A percentile compares a stretch with the other conserved stretches of the same genome.
These are phyloP conservation scores for Etheostoma cragini DNA, from an alignment of 2,113 vertebrate genomes.

Conservation along the genomic window DNA sequence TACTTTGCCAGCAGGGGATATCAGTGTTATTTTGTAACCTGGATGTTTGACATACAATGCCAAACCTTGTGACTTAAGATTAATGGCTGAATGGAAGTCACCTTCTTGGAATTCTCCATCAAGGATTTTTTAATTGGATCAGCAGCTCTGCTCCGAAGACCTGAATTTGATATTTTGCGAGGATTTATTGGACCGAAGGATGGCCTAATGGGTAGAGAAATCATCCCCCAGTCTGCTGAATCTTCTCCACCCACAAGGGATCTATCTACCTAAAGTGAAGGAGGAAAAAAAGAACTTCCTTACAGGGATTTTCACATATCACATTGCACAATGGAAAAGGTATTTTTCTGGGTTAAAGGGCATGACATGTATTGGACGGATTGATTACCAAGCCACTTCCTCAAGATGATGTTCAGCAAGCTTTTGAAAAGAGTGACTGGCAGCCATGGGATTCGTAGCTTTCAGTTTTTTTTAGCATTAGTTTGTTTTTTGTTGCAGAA, in stretches of 20 bases:
- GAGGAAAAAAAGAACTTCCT: slow-evolving; percentile 10
- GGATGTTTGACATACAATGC: slow-evolving; percentile 29
- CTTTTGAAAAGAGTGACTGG: slow-evolving; percentile 1
- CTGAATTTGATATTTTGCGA: slow-evolving; percentile 50
- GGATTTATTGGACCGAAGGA: slow-evolving; percentile 43
- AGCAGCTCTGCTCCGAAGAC: slow-evolving; percentile 17
- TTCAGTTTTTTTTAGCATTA: slow-evolving; percentile 1
- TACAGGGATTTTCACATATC: slow-evolving; percentile 39
- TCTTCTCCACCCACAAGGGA: slow-evolving; percentile 1
- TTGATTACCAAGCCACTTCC: slow-evolving; percentile 38
- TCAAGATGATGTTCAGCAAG: slow-evolving; percentile 23
- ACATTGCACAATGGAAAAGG: slow-evolving; percentile 19
- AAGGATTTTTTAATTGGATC: slow-evolving; percentile 61
- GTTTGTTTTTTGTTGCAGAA: neutral
- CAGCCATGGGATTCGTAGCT: slow-evolving; percentile 19
- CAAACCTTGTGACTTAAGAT: slow-evolving; percentile 31
- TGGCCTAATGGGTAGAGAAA: slow-evolving; percentile 36
- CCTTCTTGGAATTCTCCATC: slow-evolving; percentile 49
- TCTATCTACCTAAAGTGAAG: slow-evolving; percentile 5
- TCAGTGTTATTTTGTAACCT: slow-evolving; percentile 41
- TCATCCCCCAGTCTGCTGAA: slow-evolving; percentile 28
- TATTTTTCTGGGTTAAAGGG: slow-evolving; percentile 37
- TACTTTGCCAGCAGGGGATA: slow-evolving; percentile 1
- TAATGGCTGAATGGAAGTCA: slow-evolving; percentile 29
- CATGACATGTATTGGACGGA: slow-evolving; percentile 21